Evolutionary conservation across 2,888 invertebrate species (phyloP).

Genomic region (Gisinianus flammeolus): DNA sequence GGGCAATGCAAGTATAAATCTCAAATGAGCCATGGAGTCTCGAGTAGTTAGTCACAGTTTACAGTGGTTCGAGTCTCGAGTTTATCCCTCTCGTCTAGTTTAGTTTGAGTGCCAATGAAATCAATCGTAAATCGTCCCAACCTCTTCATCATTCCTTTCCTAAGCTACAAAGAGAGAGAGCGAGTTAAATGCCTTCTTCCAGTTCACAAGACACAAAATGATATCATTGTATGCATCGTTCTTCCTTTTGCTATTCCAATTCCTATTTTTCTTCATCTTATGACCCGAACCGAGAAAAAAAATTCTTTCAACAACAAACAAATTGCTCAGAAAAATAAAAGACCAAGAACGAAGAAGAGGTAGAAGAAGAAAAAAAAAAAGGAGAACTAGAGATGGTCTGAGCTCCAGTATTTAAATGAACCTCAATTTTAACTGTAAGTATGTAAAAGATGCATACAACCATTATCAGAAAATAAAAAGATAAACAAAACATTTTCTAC

Average conservation of each 20-base stretch:
- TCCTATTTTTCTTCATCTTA: background rate
- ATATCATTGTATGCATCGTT: background rate
- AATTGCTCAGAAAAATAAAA: constrained; percentile 43
- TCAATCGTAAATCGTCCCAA: constrained; percentile 33
- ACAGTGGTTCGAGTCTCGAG: background rate
- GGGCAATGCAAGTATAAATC: constrained; percentile 36
- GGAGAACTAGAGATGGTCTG: background rate
- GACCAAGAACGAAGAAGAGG: constrained; percentile 12
- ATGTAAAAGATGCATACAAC: background rate
- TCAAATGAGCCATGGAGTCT: constrained; percentile 38
- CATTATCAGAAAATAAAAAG: constrained; percentile 16
- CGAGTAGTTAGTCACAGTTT: constrained; percentile 35
- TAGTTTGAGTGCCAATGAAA: constrained; percentile 38
- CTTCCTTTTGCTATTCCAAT: background rate
- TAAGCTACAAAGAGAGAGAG: background rate
- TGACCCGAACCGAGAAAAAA: constrained; percentile 13
- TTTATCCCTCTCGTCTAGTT: constrained; percentile 9
- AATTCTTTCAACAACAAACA: constrained; percentile 39
- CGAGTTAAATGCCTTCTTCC: constrained; percentile 22
- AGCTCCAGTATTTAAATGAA: no score
- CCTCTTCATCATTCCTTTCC: constrained; percentile 37
- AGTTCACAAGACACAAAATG: background rate
- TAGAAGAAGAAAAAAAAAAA: background rate
- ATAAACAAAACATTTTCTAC: constrained; percentile 31
- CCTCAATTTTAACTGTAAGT: background rate